Percentiles rank a stretch among this genome's conserved stretches.
Evolutionary conservation across 2,797 vertebrate genomes (phyloP).

Genomic region (Melanotaenia nigrans): DNA sequence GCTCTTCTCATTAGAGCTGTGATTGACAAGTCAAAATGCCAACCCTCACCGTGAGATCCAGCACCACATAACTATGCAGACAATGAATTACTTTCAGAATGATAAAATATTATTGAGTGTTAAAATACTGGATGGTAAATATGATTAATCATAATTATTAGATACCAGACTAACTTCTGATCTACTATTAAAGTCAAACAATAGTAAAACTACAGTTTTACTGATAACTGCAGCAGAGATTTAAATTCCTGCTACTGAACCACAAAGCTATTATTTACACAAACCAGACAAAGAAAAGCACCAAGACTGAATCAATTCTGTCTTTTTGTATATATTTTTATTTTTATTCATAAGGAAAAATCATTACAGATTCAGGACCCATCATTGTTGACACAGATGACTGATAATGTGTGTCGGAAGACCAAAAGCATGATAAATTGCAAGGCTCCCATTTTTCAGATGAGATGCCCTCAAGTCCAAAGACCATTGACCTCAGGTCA

Average conservation of each 20-base stretch:
- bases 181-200: conserved; percentile 27
- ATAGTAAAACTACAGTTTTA: conserved; percentile 8
- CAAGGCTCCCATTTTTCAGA: conserved; percentile 59
- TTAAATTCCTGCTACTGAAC: not conserved
- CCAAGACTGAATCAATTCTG: conserved; percentile 8
- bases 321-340: conserved; percentile 25
- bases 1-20: conserved; percentile 70
- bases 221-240: conserved; percentile 2
- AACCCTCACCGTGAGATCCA: conserved; percentile 33
- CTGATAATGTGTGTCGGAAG: conserved; percentile 56
- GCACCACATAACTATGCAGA: not conserved
- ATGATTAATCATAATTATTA: not conserved
- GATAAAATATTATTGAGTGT: not conserved
- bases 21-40: conserved; percentile 76
- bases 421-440: conserved; percentile 73
- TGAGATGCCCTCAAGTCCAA: conserved; percentile 63
- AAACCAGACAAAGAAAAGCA: not conserved
- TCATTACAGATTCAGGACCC: conserved; percentile 14
- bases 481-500: conserved; percentile 67
- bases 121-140: not conserved
- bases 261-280: not conserved
- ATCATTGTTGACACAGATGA: conserved; percentile 30
- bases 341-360: conserved; percentile 17
- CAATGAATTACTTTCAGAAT: conserved; percentile 26
- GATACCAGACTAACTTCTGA: not conserved